These are phyloP conservation scores for Aphodius granarius DNA, from an alignment of 2,888 invertebrate genomes.

Conservation along the genomic window DNA sequence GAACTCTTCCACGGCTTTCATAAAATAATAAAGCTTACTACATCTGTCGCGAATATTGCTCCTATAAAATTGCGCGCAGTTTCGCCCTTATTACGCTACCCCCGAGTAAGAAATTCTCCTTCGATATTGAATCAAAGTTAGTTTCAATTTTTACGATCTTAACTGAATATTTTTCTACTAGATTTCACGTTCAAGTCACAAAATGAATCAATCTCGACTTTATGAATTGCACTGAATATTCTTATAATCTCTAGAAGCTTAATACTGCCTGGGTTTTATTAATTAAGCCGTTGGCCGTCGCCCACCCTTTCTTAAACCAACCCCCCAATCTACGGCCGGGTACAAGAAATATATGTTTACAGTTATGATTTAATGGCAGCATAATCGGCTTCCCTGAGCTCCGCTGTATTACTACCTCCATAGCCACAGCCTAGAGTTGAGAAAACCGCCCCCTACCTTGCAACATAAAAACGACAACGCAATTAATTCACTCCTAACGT, in stretches of 20 bases:
- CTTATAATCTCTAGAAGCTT: conserved; percentile 31
- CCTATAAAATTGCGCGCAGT: conserved; percentile 33
- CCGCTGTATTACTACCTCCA: not conserved
- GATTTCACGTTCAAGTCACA: too few relatives aligned
- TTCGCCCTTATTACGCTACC: conserved; percentile 11
- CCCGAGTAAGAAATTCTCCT: not conserved
- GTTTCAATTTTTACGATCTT: not conserved
- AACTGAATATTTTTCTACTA: too few relatives aligned
- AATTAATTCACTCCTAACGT: not conserved
- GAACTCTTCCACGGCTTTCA: conserved; percentile 27
- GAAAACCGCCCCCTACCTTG: not conserved
- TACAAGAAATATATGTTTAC: not conserved
- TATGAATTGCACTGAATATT: too few relatives aligned
- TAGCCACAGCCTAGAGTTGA: not conserved
- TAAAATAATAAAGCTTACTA: conserved; percentile 36
- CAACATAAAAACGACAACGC: not conserved
- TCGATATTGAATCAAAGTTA: not conserved
- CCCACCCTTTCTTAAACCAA: not conserved
- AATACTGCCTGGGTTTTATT: conserved; percentile 37
- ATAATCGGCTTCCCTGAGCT: not conserved
- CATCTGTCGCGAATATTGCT: conserved; percentile 34
- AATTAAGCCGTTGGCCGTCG: conserved; percentile 31
- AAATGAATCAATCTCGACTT: too few relatives aligned
- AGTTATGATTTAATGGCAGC: not conserved
- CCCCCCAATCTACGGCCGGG: not conserved